Conservation (phyloP, 2,888 invertebrate genomes). For the Nomada ruficornis region DNA sequence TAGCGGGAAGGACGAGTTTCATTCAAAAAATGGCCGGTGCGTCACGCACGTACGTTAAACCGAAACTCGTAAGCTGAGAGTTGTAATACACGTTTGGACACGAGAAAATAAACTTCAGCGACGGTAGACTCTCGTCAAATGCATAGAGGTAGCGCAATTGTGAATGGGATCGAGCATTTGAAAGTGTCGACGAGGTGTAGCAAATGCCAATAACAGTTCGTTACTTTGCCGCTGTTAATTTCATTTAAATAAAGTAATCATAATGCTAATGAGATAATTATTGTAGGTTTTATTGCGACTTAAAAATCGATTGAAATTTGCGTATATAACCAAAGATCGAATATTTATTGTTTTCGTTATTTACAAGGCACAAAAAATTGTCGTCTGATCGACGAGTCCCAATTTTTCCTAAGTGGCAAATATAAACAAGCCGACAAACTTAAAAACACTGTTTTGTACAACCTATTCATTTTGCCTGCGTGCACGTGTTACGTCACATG, state of each 20-base stretch:
- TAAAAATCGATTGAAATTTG: too few relatives aligned
- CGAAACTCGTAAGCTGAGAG: conserved; percentile 45
- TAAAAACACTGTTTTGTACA: neutral
- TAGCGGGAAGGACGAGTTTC: conserved; percentile 63
- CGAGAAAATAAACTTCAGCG: conserved; percentile 54
- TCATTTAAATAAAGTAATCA: too few relatives aligned
- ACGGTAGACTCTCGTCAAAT: too few relatives aligned
- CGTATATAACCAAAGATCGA: too few relatives aligned
- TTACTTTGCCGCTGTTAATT: too few relatives aligned
- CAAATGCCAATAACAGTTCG: too few relatives aligned
- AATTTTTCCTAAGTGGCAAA: neutral
- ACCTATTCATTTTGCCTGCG: conserved; percentile 14
- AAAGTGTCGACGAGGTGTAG: neutral
- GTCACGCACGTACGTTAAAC: conserved; percentile 42
- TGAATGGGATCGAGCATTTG: conserved; percentile 24
- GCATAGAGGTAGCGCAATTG: conserved; percentile 14
- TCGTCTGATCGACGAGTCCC: neutral
- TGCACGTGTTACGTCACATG: conserved; percentile 45
- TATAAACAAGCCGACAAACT: neutral
- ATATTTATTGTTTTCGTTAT: too few relatives aligned
- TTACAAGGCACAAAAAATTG: neutral
- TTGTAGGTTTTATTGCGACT: too few relatives aligned
- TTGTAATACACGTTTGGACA: conserved; percentile 31
- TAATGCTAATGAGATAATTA: too few relatives aligned
- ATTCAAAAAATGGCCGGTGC: conserved; percentile 38